Evolutionary conservation across 2,113 vertebrate species (phyloP).

Genomic region (Psilopsiagon aymara): DNA sequence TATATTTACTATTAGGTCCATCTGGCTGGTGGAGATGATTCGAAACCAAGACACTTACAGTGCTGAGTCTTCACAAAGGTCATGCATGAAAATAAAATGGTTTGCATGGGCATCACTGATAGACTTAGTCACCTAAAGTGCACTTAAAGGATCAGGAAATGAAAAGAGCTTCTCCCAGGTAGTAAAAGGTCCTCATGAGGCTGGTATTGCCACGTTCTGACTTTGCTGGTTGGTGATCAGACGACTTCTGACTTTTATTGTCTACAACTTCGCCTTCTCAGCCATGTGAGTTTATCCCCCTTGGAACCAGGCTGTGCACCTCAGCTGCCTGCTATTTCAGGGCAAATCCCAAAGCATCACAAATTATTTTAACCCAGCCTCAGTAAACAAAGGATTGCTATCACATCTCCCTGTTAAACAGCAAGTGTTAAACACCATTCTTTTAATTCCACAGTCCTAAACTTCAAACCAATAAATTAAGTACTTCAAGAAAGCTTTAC

Average conservation of each 20-base stretch:
- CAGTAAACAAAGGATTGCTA: not conserved
- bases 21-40: not conserved
- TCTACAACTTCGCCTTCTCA: not conserved
- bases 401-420: not conserved
- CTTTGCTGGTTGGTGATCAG: not conserved
- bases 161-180: not conserved
- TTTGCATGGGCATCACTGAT: not conserved
- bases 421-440: not conserved
- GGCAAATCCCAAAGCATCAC: not conserved
- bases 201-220: accelerated
- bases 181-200: not conserved
- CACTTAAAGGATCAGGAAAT: not conserved
- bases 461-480: not conserved
- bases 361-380: not conserved
- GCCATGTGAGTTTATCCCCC: not conserved
- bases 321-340: not conserved
- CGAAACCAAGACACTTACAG: not conserved
- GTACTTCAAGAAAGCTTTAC: not conserved
- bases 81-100: not conserved
- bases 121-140: not conserved
- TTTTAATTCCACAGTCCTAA: not conserved
- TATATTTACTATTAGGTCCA: not conserved
- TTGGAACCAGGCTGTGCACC: not conserved
- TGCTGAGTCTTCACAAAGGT: not conserved
- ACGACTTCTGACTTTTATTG: not conserved